Conservation (phyloP, 1,140 invertebrate species). For the Frieseomelitta varia region DNA sequence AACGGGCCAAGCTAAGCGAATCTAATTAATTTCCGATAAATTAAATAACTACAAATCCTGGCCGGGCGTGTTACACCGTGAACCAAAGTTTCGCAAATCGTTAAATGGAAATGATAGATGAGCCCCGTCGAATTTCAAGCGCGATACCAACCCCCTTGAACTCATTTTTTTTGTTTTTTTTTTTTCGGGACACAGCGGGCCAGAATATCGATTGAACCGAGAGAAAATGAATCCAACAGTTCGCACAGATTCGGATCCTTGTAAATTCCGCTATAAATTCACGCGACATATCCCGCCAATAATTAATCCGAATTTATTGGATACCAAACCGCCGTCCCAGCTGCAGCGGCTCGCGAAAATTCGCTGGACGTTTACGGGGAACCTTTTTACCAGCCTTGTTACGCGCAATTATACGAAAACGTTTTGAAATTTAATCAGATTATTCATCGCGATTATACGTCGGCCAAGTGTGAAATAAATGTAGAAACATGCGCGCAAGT, state of each 20-base stretch:
- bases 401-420: too few relatives aligned
- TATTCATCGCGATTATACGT: too few relatives aligned
- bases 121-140: neutral
- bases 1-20: conserved; percentile 20
- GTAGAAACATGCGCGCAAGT: too few relatives aligned
- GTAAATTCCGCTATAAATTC: conserved; percentile 1
- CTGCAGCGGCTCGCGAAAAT: neutral
- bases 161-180: neutral
- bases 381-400: too few relatives aligned
- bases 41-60: conserved; percentile 42
- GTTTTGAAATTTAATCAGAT: too few relatives aligned
- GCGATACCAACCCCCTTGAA: neutral
- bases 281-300: neutral
- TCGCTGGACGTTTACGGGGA: too few relatives aligned
- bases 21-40: conserved; percentile 44
- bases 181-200: neutral
- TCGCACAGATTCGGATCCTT: neutral
- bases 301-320: neutral
- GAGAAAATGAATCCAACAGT: conserved; percentile 2
- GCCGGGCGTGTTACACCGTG: neutral
- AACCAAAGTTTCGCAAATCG: conserved; percentile 1
- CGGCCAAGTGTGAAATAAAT: too few relatives aligned
- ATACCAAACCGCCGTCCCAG: neutral
- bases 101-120: conserved; percentile 17
- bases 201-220: neutral